Evolutionary conservation across 2,888 invertebrate genomes (phyloP), one percentile per base, ranked within the genome.

Genomic region (Drosophila neotestacea): DNA sequence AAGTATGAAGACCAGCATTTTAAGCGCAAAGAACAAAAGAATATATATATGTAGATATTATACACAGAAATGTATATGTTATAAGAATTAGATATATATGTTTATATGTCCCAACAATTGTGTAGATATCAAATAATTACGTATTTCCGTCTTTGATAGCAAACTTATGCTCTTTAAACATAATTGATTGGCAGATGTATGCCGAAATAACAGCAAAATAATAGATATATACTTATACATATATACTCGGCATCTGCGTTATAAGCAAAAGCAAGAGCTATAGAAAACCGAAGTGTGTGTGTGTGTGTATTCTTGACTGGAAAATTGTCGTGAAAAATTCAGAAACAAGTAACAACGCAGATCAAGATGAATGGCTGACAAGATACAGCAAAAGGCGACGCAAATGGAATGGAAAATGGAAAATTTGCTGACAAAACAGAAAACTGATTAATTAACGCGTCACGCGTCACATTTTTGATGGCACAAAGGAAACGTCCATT

Each of bases 301-400:
- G 32, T 34, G 48, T 22, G 22, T 50, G 11, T 47, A 10, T 41
- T 30, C 22, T 42, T 13, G 46, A 32, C 75, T 76, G 75, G 77
- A 76, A 56, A 62, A 72, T 34, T 63, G 63, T 62, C 62, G 16
- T 48, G 61, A 63, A 42, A 42, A 48, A 44, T 32, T 11, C 44
- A 16, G 6, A 16, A 39, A 50, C 9, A 46, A 46, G 16, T 4
- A 50, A 59, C 46, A 34, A 28, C 32, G 46, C 54, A 64, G 65
- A 68, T 66, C 78, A 70, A 82, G 78, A 82, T 73, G 68, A 85
- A 85, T 74, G 67, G 50, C 71, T 52, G 56, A 73, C 73, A 74
- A 41, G 65, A 62, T 55, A 62, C 62, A 34, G 42, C 41, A 6
- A 16, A 38, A 13, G 56, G 38, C 27, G 11, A 56, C 54, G 74